Evolutionary conservation across 2,888 invertebrate genomes (phyloP), one percentile per base, ranked within the genome.

Genomic region (Hydriomena furcata): DNA sequence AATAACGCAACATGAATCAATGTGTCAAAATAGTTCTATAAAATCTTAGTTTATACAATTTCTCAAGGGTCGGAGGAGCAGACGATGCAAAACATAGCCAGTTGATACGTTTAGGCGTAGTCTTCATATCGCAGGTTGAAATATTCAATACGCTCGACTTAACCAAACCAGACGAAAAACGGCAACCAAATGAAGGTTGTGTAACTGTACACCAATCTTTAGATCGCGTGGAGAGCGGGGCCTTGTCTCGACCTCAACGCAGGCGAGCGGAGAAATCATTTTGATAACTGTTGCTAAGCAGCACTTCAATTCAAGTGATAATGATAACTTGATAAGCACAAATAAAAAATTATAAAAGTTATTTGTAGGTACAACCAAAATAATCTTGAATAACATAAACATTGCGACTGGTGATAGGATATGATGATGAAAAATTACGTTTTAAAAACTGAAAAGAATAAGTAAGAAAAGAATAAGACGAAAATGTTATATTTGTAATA

Each of bases 241-340:
- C 48, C 44, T 45, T 42, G 47, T 40, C 27, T 7, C 31, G 48
- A 51, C 44, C 52, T 52, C 48, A 48, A 55, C 48, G 47, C 36
- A 40, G 42, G 36, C 41, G 51, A 48, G 41, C 48, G 37, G 52
- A 44, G 48, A 46, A 44, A 48, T 49, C 51, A 40, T 49, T 52
- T 47, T n/a, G 27, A 34, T 23, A 45, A 44, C 40, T 55, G 55
- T 59, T 59, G 51, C 55, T 51, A 59, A 8, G 55, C 46, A 38
- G 23, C 12, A 23, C n/a, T n/a, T 7, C 11, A 30, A 13, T 36
- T 27, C 30, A 23, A 30, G 10, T 11, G 37, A 25, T 34, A 34
- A 25, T 11, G 37, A 25, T 34, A 34, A 25, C 24, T 25, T 24
- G 13, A 32, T 38, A 32, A 38, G n/a, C n/a, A 10, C 17, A 11